These are phyloP conservation scores for Andrena flavipes DNA, from an alignment of 2,888 invertebrate genomes.

Conservation along the genomic window DNA sequence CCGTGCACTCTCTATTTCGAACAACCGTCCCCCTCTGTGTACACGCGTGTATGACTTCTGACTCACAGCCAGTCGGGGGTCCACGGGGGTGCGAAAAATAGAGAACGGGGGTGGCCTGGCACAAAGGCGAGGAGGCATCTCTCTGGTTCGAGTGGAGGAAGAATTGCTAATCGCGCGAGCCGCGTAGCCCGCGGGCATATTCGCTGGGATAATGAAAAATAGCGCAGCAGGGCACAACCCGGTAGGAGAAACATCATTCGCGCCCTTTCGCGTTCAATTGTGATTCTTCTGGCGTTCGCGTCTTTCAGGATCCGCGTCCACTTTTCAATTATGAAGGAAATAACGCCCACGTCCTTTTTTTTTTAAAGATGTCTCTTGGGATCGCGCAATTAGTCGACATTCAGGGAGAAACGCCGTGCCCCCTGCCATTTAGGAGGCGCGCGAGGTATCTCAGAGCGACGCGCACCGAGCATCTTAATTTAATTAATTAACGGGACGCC, in stretches of 20 bases:
- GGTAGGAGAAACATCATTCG: constrained; percentile 36
- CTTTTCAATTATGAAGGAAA: constrained; percentile 10
- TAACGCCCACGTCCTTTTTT: not conserved
- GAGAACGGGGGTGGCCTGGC: constrained; percentile 43
- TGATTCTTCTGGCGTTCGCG: constrained; percentile 12
- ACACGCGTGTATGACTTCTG: constrained; percentile 68
- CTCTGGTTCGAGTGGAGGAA: constrained; percentile 34
- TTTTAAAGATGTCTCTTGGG: not conserved
- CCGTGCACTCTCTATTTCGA: not conserved
- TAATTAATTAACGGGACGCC: constrained; percentile 75
- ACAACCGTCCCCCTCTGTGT: constrained; percentile 13
- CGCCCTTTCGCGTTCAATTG: constrained; percentile 3
- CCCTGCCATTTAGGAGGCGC: constrained; percentile 20
- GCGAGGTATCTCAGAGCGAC: not conserved
- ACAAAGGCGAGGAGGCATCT: constrained; percentile 51
- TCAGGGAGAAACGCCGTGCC: not conserved
- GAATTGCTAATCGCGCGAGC: constrained; percentile 55
- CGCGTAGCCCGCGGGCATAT: constrained; percentile 31
- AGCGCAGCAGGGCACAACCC: constrained; percentile 23
- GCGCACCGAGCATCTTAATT: constrained; percentile 61
- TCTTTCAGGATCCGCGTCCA: not conserved
- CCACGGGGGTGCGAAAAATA: constrained; percentile 59
- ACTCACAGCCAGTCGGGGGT: constrained; percentile 64
- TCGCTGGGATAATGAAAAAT: constrained; percentile 51
- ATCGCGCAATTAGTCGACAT: constrained; percentile 33